Evolutionary conservation across 2,113 vertebrate genomes (phyloP).

Genomic region (Eulacestoma nigropectus): DNA sequence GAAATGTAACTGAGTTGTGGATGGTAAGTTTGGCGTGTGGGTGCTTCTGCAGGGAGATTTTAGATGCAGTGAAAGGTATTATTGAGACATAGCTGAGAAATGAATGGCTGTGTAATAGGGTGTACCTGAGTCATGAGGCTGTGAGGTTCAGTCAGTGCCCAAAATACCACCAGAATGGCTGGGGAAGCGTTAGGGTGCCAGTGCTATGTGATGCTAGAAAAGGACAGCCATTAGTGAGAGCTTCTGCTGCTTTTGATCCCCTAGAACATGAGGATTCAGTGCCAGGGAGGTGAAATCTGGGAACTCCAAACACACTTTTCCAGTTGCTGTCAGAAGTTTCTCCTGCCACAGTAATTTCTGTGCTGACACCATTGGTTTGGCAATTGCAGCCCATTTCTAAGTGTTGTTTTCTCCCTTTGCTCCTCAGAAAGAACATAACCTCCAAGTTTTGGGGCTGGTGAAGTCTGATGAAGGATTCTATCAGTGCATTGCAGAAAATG

Average conservation of each 20-base stretch:
- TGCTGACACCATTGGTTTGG: neutral
- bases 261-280: neutral
- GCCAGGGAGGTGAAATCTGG: neutral
- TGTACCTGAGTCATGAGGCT: neutral
- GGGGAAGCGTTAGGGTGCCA: neutral
- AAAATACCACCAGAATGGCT: neutral
- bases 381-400: neutral
- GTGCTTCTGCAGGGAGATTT: neutral
- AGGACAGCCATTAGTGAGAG: neutral
- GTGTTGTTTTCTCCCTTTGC: neutral
- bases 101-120: neutral
- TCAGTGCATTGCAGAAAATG: conserved; percentile 96
- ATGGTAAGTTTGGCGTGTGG: neutral
- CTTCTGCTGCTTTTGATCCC: neutral
- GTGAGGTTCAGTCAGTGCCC: neutral
- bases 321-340: neutral
- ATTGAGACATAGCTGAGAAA: neutral
- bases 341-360: rapidly evolving
- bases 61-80: neutral
- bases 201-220: neutral
- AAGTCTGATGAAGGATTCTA: conserved; percentile 98
- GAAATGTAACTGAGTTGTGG: neutral
- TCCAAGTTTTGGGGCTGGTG: conserved; percentile 95
- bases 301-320: neutral
- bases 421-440: conserved; percentile 91